These are phyloP conservation scores for Pollenia amentaria DNA, from an alignment of 2,888 invertebrate genomes.

Conservation along the genomic window DNA sequence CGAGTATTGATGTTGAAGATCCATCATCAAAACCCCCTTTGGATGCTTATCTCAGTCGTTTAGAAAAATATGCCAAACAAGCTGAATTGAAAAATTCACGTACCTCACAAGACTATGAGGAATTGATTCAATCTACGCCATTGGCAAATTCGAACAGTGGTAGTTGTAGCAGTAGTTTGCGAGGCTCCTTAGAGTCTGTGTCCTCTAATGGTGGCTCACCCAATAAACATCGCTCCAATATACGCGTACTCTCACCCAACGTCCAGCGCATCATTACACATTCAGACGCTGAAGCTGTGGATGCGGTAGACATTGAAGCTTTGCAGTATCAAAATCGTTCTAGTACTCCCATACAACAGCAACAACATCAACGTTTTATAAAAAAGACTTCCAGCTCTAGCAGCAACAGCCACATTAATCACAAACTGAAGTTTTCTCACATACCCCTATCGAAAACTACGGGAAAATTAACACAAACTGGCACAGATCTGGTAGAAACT, in stretches of 20 bases:
- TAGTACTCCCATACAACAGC: constrained; percentile 76
- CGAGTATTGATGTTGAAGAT: constrained; percentile 20
- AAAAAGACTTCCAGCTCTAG: constrained; percentile 74
- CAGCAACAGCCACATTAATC: constrained; percentile 34
- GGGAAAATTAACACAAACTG: constrained; percentile 83
- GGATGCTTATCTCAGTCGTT: constrained; percentile 67
- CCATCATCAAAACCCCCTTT: constrained; percentile 27
- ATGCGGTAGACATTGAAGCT: constrained; percentile 81
- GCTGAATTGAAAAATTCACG: constrained; percentile 32
- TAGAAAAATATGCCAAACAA: constrained; percentile 67
- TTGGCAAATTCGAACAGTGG: constrained; percentile 72
- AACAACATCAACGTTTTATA: constrained; percentile 74
- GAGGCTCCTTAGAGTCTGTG: constrained; percentile 68
- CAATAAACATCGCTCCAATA: constrained; percentile 80
- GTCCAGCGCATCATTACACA: constrained; percentile 86
- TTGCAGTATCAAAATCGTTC: constrained; percentile 78
- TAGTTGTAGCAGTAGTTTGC: constrained; percentile 76
- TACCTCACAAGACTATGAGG: constrained; percentile 54
- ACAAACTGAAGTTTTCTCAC: constrained; percentile 80
- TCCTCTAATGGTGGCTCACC: constrained; percentile 57
- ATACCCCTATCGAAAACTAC: constrained; percentile 83
- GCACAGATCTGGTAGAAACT: constrained; percentile 82
- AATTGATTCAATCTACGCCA: constrained; percentile 54
- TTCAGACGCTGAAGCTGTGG: constrained; percentile 84
- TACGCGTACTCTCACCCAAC: constrained; percentile 85